These are phyloP conservation scores for Spermophilus dauricus DNA, from an alignment of 2,113 vertebrate genomes.

Conservation along the genomic window DNA sequence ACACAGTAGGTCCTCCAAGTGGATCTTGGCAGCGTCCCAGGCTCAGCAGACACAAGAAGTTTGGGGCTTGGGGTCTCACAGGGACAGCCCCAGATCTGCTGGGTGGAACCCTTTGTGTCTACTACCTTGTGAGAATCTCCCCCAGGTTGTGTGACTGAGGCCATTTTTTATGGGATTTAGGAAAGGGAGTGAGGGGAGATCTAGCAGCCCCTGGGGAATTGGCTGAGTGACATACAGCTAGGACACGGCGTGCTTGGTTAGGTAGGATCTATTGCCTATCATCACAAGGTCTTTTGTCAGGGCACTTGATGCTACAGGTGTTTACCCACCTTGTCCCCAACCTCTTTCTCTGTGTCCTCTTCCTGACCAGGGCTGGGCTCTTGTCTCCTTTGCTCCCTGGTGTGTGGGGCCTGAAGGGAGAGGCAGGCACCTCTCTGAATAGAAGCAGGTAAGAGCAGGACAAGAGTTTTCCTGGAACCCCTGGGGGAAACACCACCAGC, in stretches of 20 bases:
- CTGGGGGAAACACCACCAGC: neutral
- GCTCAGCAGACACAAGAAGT: neutral
- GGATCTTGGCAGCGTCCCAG: neutral
- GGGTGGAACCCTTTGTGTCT: neutral
- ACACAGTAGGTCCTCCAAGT: neutral
- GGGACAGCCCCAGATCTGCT: neutral
- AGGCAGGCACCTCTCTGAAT: neutral
- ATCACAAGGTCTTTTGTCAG: neutral
- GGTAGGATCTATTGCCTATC: neutral
- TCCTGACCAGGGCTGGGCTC: neutral
- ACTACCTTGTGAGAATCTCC: neutral
- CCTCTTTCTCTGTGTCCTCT: neutral
- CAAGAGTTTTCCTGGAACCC: neutral
- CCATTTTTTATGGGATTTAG: neutral
- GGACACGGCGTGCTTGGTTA: neutral
- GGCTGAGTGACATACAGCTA: neutral
- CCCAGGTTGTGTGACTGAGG: neutral
- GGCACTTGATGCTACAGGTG: neutral
- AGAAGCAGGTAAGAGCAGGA: neutral
- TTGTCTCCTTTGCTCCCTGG: neutral
- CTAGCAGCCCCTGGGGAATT: neutral
- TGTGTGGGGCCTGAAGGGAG: neutral
- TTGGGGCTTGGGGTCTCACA: neutral
- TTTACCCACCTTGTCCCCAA: neutral
- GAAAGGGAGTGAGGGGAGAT: no score